Conservation (phyloP, 2,888 invertebrate genomes). For the Cryptus viduatorius region DNA sequence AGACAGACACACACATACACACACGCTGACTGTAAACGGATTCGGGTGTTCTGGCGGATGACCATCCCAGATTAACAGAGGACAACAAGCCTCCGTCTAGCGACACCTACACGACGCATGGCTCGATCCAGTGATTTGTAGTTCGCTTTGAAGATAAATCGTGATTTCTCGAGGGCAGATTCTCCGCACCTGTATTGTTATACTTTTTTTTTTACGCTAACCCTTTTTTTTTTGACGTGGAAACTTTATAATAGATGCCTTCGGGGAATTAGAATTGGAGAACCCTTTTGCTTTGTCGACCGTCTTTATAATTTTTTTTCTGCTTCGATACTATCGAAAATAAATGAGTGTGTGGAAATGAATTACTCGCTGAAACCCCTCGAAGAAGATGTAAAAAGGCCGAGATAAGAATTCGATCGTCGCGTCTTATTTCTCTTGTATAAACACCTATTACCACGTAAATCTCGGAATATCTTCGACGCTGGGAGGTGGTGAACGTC, state of each 20-base stretch:
- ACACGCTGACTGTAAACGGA: slow-evolving; percentile 4
- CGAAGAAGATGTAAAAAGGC: slow-evolving; percentile 3
- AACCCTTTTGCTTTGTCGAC: not conserved
- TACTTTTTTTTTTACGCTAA: not conserved
- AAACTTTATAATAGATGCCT: not conserved
- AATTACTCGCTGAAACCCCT: not conserved
- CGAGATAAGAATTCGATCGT: slow-evolving; percentile 12
- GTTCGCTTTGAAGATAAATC: slow-evolving; percentile 46
- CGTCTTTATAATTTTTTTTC: not conserved
- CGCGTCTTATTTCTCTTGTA: slow-evolving; percentile 28
- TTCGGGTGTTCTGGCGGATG: slow-evolving; percentile 25
- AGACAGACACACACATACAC: too few species aligned
- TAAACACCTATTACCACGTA: slow-evolving; percentile 47
- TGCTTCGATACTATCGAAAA: not conserved
- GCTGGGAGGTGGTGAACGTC: slow-evolving; percentile 27
- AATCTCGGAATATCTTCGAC: slow-evolving; percentile 44
- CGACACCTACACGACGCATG: not conserved
- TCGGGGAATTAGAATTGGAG: not conserved
- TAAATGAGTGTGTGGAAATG: not conserved
- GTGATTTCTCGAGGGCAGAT: slow-evolving; percentile 8
- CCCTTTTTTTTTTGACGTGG: not conserved
- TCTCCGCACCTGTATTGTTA: not conserved
- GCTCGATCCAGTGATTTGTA: slow-evolving; percentile 37
- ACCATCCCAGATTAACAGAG: slow-evolving; percentile 46
- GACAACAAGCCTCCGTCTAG: slow-evolving; percentile 10